Base-by-base conservation (phyloP, 2,888 invertebrate genomes). In the Petrophora chlorosata region DNA sequence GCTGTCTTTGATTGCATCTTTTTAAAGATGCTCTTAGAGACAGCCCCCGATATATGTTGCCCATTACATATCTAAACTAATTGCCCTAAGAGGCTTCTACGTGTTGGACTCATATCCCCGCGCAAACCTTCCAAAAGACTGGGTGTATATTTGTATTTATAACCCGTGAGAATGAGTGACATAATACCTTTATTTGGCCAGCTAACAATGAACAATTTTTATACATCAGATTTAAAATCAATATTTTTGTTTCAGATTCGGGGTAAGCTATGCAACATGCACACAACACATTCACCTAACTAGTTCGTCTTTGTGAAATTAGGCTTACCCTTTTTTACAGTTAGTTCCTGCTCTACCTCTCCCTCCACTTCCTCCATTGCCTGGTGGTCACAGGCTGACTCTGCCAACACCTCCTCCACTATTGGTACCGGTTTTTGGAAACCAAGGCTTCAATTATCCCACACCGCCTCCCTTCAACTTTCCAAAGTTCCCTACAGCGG, bases 261-360 rank as follows among this genome's bases (percentile, higher is more conserved):
- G 3, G 25, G 25, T 25, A 25, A 23, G 8, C 8, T 22, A 25
- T 8, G 23, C 10, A 25, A 32, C 12, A 38, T 35, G 58, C 33
- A 47, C 40, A 14, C 13, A 8, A 56, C 30, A 60, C 49, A 61
- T 25, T 16, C 38, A 41, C 29, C 50, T 53, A 40, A 50, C 56
- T 66, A 67, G 70, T 74, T 77, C 73, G 73, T 75, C 74, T 75
- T 73, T 73, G 67, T 64, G 16, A 50, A n/a, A 54, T 15, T 63
- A 45, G 58, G 66, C 63, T 36, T 66, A 67, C 63, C 44, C 43
- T 26, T 32, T 43, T 16, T 51, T 64, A 23, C 57, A 57, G 42
- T 38, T 58, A 0, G 4, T 12, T 1, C 44, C 14, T 36, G 3
- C 23, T 38, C 5, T 48, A 2, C 43, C 19, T 1, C 0, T 53